These are phyloP conservation scores for Timandra comae DNA, from an alignment of 2,888 invertebrate species.

Conservation along the genomic window DNA sequence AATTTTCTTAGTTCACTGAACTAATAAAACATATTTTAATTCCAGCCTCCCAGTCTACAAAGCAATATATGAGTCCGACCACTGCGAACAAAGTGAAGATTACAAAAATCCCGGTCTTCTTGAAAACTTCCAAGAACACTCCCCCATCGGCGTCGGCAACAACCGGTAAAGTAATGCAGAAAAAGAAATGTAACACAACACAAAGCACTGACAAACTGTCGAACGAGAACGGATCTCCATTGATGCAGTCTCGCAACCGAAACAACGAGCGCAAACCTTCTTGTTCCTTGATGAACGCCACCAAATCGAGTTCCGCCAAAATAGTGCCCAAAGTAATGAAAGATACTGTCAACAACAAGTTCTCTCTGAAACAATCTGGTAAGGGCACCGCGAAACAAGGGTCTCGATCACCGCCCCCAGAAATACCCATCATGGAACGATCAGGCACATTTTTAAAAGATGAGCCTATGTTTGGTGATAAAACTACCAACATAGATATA, in stretches of 20 bases:
- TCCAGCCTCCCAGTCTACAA: conserved; percentile 34
- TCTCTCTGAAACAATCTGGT: conserved; percentile 9
- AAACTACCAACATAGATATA: conserved; percentile 42
- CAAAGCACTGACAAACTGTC: background rate
- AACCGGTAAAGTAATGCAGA: too few species aligned
- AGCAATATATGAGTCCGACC: conserved; percentile 16
- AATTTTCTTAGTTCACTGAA: too few species aligned
- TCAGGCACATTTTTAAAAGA: conserved; percentile 87
- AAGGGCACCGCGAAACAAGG: conserved; percentile 6
- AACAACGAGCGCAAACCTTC: conserved; percentile 32
- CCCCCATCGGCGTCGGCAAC: background rate
- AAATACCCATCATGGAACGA: conserved; percentile 67
- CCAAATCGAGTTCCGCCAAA: conserved; percentile 77
- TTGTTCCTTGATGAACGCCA: conserved; percentile 72
- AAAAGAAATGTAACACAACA: background rate
- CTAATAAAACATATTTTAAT: conserved; percentile 2
- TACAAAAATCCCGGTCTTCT: conserved; percentile 53
- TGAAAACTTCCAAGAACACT: conserved; percentile 24
- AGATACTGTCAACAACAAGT: conserved; percentile 24
- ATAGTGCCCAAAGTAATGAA: conserved; percentile 55
- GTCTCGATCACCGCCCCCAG: conserved; percentile 14
- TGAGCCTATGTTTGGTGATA: conserved; percentile 78
- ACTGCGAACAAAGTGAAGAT: conserved; percentile 25
- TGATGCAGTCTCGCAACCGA: conserved; percentile 11
- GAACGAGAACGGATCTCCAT: conserved; percentile 8